phyloP scores from a whole-genome alignment of 2,113 vertebrate species.

The Corapipo altera region DNA sequence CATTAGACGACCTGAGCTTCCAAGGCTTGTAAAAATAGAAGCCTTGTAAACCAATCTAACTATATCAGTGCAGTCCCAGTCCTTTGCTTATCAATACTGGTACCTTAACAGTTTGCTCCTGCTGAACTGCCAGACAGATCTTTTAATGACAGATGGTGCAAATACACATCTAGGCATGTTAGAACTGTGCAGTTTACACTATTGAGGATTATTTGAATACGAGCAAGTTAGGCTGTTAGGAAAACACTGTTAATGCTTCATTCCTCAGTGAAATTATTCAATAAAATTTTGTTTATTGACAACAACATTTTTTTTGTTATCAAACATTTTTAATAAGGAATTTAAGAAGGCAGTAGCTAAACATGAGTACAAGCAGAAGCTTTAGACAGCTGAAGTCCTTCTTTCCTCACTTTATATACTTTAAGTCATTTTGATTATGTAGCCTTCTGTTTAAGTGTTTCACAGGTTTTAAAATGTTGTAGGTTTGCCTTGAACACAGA shows the following conservation, averaged over 20 bases:
- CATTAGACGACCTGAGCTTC: slow-evolving; percentile 63
- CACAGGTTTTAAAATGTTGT: background rate
- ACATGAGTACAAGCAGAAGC: background rate
- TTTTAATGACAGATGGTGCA: background rate
- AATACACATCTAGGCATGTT: background rate
- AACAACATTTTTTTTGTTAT: background rate
- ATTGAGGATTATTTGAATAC: background rate
- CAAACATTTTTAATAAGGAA: background rate
- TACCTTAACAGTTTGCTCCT: background rate
- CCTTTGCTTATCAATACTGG: slow-evolving; percentile 20
- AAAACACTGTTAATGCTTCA: background rate
- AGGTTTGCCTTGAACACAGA: background rate
- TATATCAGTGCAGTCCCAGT: slow-evolving; percentile 66
- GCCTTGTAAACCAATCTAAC: slow-evolving; percentile 61
- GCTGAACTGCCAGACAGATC: background rate
- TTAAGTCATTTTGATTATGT: background rate
- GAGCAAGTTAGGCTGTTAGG: background rate
- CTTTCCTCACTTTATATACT: background rate
- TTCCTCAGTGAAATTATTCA: background rate
- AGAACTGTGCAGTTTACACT: background rate
- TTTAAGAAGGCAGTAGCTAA: background rate
- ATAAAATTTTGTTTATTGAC: background rate
- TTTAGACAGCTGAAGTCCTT: background rate
- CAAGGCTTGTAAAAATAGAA: slow-evolving; percentile 51
- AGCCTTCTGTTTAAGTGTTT: background rate